Evolutionary conservation across 2,113 vertebrate species (phyloP), one percentile per base, ranked within the genome.

Genomic region (Sorex araneus): DNA sequence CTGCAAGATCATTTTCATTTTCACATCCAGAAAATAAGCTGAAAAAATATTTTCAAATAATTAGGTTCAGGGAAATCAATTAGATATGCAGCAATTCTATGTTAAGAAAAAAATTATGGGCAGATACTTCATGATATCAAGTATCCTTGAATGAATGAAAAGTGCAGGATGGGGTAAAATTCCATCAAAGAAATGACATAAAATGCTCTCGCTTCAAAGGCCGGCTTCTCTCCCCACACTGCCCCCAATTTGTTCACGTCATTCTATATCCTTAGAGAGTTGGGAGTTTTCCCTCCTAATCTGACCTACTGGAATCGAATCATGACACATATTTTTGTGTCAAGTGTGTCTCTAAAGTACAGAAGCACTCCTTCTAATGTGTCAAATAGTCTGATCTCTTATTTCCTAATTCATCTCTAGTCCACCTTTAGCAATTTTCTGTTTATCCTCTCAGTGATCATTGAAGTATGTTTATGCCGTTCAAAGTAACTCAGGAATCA

Each of bases 11-110:
- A 8, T 66, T 32, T 34, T 54, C 86, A 75, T 70, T 87, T 84
- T 87, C 21, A 90, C 9, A 30, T n/a, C 34, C 57, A 76, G 45
- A 81, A 77, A 75, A 73, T 40, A 67, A 75, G n/a, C 50, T 87
- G 28, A 71, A 69, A 82, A 93, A 80, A 43, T 83, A 50, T 66
- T 86, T 85, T 23, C 80, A 94, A 84, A 34, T 32, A 64, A 40
- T 87, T 79, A 50, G 50, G 47, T 80, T 50, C 13, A 32, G 82
- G 18, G 32, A 86, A 89, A 23, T 40, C 80, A 63, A 34, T 86
- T 81, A 78, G 34, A 13, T 15, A 66, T 77, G 27, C 47, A 50
- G 40, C 57, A 43, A 73, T 79, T 78, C 83, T 43, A 43, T 74
- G 82, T 67, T 28, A 78, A 93, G 77, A 74, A n/a, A 28, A 82